Conservation (phyloP, 37 sponge, comb jelly and placozoan genomes). For the Chondrosia reniformis region DNA sequence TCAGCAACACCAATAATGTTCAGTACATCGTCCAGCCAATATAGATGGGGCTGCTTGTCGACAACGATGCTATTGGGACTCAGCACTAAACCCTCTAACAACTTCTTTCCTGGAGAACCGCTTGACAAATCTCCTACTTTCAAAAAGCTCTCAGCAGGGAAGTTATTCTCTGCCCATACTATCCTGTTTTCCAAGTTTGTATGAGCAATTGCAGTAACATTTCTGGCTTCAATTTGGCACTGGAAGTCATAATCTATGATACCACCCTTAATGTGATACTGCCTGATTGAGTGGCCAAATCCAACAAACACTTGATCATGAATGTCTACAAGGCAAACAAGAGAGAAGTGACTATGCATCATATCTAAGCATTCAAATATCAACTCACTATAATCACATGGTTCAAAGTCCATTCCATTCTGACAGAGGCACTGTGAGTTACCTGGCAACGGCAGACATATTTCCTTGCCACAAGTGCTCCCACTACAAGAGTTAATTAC, state of each 20-base stretch:
- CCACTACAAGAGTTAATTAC: neutral
- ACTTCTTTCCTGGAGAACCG: no score
- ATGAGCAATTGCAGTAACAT: neutral
- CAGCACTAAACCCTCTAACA: no score
- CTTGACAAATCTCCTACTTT: no score
- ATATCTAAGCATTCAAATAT: no score
- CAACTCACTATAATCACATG: no score
- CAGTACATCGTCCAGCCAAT: conserved; percentile 4
- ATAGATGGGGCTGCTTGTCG: no score
- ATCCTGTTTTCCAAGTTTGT: neutral
- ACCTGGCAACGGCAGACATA: neutral
- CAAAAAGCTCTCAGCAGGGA: neutral
- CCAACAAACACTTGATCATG: neutral
- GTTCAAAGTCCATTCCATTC: no score
- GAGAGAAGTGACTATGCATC: neutral
- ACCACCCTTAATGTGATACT: neutral
- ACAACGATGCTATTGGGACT: no score
- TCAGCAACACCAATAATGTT: neutral
- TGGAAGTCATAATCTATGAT: neutral
- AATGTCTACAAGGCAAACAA: neutral
- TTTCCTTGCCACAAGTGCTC: neutral
- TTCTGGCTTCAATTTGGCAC: neutral
- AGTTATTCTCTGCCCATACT: neutral
- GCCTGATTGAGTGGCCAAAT: neutral
- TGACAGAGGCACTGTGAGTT: neutral